These are phyloP conservation scores for Oophaga pumilio DNA, from an alignment of 2,113 vertebrate genomes.

Conservation along the genomic window DNA sequence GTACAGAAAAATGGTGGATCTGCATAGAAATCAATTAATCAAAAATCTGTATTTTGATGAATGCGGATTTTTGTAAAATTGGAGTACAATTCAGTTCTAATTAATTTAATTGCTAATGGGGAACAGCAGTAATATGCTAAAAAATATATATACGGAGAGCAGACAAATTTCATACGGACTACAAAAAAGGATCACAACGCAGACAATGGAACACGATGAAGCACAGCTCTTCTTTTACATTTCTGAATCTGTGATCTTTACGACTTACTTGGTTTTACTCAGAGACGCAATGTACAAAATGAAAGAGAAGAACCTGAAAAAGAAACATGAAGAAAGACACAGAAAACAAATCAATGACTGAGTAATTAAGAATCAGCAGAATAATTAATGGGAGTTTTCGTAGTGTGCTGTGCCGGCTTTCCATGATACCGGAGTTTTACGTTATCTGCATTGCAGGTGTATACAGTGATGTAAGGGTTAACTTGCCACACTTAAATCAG, in stretches of 20 bases:
- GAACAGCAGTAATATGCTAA: too few species aligned
- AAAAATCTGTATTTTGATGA: too few species aligned
- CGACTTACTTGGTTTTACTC: neutral
- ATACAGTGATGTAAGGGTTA: conserved; percentile 31
- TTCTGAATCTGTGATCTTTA: neutral
- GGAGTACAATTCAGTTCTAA: too few species aligned
- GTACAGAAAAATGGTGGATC: too few species aligned
- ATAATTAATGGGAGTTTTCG: conserved; percentile 9
- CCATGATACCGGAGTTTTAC: neutral
- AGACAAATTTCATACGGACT: too few species aligned
- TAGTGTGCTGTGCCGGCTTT: neutral
- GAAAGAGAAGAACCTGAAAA: neutral
- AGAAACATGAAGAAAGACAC: neutral
- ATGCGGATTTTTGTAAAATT: too few species aligned
- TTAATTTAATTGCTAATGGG: too few species aligned
- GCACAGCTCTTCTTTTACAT: neutral
- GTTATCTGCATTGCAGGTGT: conserved; percentile 51
- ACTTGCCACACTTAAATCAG: conserved; percentile 36
- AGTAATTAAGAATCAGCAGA: neutral
- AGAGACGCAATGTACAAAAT: neutral
- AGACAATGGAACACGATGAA: neutral
- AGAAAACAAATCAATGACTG: neutral
- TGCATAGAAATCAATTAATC: too few species aligned
- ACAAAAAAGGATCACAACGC: neutral
- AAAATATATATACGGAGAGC: too few species aligned